Conservation (phyloP, 2,113 vertebrate genomes). For the Chunga burmeisteri region DNA sequence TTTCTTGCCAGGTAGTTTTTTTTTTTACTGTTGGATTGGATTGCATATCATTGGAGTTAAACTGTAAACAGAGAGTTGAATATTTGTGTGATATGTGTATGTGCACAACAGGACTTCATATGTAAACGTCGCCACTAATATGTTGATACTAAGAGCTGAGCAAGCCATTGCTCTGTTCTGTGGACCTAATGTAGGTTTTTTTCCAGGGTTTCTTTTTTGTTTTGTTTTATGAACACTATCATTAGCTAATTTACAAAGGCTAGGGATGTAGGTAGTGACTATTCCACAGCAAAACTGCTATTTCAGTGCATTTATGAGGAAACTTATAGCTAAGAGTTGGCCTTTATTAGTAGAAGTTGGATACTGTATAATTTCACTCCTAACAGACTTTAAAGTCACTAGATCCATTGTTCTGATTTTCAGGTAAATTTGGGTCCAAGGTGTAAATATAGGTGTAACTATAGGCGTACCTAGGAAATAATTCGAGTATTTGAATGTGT, state of each 20-base stretch:
- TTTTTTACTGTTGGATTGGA: background rate
- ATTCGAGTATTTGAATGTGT: background rate
- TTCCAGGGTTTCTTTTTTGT: background rate
- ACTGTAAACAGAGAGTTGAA: background rate
- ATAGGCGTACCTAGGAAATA: background rate
- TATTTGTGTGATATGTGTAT: background rate
- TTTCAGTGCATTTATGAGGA: background rate
- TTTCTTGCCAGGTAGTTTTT: background rate
- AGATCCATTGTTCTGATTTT: background rate
- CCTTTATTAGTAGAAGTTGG: background rate
- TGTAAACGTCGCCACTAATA: background rate
- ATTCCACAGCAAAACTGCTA: background rate
- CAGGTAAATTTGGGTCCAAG: background rate
- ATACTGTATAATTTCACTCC: background rate
- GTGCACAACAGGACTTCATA: background rate
- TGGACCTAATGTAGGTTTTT: background rate
- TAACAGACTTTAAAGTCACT: background rate
- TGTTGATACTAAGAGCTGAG: background rate
- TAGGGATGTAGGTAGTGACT: background rate
- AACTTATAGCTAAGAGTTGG: background rate
- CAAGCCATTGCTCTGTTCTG: background rate
- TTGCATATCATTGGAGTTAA: background rate
- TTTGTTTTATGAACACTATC: background rate
- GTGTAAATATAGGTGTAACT: background rate
- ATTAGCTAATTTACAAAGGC: background rate